Base-by-base conservation (phyloP, 92 coral and sea anemone species). In the Zoanthus solanderi region DNA sequence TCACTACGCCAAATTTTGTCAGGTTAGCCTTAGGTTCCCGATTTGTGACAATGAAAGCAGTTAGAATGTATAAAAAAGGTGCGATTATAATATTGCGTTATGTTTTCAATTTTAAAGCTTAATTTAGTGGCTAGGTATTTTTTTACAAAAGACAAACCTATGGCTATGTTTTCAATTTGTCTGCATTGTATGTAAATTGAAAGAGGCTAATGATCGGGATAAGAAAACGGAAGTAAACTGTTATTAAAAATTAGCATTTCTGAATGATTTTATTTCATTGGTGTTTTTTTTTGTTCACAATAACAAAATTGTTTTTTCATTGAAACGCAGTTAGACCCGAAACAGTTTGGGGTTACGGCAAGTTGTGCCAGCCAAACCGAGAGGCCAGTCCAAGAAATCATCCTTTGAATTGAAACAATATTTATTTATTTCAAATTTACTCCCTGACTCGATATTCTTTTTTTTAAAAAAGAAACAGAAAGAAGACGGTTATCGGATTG, bases 231-330 rank as follows among this genome's bases (percentile, higher is more conserved):
- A 48, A 45, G 31, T 29, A 76, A 29, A 48, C 44, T 14, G 81
- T 12, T 15, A n/a, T 2, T 12, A 37, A 86, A 74, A 73, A 83
- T 83, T 63, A 88, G 90, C 90, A 88, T 88, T 89, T 76, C 8
- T 34, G 84, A 89, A 69, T 69, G 11, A 30, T 69, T 69, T 31
- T 34, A 69, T 32, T 17, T 29, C 17, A 31, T 69, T 32, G 75
- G 75, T 15, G 34, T 32, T 69, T 13, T 11, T 6, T 30, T 30
- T 31, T 31, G 14, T 29, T 8, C 42, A 37, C 42, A 0, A 69
- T 1, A 9, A 28, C 46, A 14, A 69, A 69, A 69, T 69, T 69
- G 42, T 32, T 69, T 68, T 68, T 30, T 29, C 4, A 28, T 6
- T 7, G 42, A 37, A 69, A 69, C 46, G 16, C 45, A 30, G 31